These are phyloP conservation scores for Drosophila nigromelanica DNA, from an alignment of 1,140 invertebrate genomes.

Conservation along the genomic window DNA sequence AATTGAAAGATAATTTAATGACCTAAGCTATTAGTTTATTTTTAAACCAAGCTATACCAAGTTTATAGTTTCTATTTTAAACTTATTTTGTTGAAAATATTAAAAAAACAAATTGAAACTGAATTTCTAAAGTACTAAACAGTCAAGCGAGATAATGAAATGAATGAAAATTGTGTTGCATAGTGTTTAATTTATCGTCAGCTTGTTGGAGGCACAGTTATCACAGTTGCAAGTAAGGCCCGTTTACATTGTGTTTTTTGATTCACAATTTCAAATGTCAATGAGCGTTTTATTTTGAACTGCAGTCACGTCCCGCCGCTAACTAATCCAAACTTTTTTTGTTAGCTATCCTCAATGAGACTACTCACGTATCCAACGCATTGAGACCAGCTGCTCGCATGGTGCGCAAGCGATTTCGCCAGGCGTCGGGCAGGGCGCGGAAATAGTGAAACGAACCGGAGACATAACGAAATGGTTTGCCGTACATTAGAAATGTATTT, in stretches of 20 bases:
- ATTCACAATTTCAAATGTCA: conserved; percentile 14
- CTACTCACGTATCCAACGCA: conserved; percentile 92
- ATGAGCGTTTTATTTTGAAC: background rate
- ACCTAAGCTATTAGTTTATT: too few species aligned
- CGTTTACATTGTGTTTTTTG: background rate
- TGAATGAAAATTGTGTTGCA: background rate
- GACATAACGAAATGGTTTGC: conserved; percentile 91
- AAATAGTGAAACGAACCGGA: conserved; percentile 97
- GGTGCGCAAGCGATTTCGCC: conserved; percentile 92
- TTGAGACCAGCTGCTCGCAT: conserved; percentile 94
- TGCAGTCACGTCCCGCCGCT: background rate
- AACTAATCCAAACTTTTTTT: background rate
- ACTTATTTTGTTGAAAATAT: too few species aligned
- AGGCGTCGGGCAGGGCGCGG: conserved; percentile 91
- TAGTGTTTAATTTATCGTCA: conserved; percentile 4
- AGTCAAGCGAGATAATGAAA: too few species aligned
- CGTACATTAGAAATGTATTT: conserved; percentile 93
- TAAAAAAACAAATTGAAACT: too few species aligned
- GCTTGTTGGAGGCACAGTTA: background rate
- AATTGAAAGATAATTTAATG: too few species aligned
- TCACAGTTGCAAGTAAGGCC: background rate
- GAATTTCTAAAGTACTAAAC: too few species aligned
- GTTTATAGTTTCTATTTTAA: too few species aligned
- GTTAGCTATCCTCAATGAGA: background rate
- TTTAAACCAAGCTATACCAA: too few species aligned